These are phyloP conservation scores for Laothoe populi DNA, from an alignment of 2,888 invertebrate species.

Conservation along the genomic window DNA sequence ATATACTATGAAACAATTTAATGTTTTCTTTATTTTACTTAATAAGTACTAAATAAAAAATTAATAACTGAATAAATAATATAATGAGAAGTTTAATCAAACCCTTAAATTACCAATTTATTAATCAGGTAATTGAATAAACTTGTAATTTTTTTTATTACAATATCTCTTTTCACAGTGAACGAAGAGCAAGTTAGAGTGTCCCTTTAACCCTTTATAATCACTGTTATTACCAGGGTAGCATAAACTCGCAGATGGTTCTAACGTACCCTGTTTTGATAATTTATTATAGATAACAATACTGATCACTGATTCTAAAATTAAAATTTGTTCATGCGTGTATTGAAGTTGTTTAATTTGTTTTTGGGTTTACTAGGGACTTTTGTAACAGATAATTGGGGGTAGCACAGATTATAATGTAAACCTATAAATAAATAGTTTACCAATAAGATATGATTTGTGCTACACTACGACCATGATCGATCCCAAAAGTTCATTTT, in stretches of 20 bases:
- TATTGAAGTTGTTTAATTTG: conserved; percentile 5
- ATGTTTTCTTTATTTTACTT: too few species aligned
- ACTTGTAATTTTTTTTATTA: conserved; percentile 11
- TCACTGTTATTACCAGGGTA: conserved; percentile 12
- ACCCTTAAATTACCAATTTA: too few species aligned
- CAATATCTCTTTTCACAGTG: conserved; percentile 13
- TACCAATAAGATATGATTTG: too few species aligned
- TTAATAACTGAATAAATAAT: too few species aligned
- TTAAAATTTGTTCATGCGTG: conserved; percentile 2
- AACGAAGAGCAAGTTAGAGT: not conserved
- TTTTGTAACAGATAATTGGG: not conserved
- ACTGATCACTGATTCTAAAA: conserved; percentile 1
- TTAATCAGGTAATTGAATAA: too few species aligned
- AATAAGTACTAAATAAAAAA: too few species aligned
- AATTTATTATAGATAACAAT: conserved; percentile 17
- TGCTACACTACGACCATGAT: too few species aligned
- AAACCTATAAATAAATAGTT: too few species aligned
- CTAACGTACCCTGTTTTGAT: conserved; percentile 5
- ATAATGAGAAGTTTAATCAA: too few species aligned
- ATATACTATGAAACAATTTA: too few species aligned
- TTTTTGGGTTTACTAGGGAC: not conserved
- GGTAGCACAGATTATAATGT: too few species aligned
- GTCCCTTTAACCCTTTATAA: conserved; percentile 20
- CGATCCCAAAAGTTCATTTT: too few species aligned
- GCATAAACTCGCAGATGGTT: conserved; percentile 8